Conservation (phyloP, 2,888 invertebrate genomes). For the Schizotus pectinicornis region DNA sequence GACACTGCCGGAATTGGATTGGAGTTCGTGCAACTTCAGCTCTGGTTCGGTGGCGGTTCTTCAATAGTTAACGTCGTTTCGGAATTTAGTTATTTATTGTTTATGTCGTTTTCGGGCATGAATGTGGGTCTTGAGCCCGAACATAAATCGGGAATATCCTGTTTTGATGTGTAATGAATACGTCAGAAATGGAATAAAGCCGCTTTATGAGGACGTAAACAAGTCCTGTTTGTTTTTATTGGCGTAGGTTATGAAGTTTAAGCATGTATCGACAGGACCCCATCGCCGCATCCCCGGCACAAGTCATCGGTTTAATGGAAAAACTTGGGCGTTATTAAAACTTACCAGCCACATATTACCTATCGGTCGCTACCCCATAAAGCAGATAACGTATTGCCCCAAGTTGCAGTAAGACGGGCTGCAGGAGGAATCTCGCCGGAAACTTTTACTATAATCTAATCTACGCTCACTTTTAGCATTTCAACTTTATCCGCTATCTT, state of each 20-base stretch:
- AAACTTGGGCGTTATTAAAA: conserved; percentile 55
- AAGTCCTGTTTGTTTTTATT: conserved; percentile 36
- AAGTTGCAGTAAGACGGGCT: conserved; percentile 31
- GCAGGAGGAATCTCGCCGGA: conserved; percentile 32
- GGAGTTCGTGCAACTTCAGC: too few relatives aligned
- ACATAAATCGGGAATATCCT: conserved; percentile 24
- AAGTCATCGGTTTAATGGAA: conserved; percentile 54
- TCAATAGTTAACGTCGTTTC: too few relatives aligned
- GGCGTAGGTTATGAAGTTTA: conserved; percentile 31
- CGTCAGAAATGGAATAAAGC: conserved; percentile 31
- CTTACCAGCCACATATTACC: conserved; percentile 49
- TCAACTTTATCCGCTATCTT: conserved; percentile 41
- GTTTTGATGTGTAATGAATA: conserved; percentile 33
- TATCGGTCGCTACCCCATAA: conserved; percentile 48
- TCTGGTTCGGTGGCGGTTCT: too few relatives aligned
- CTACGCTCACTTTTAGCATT: conserved; percentile 42
- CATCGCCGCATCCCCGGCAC: conserved; percentile 23
- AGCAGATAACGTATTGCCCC: conserved; percentile 48
- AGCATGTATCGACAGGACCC: conserved; percentile 31
- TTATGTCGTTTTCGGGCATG: too few relatives aligned
- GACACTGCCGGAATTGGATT: too few relatives aligned
- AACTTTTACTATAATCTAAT: conserved; percentile 43
- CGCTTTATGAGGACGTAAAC: conserved; percentile 33
- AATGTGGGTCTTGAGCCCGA: background rate
- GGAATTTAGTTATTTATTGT: too few relatives aligned